Conservation (phyloP, 1,140 invertebrate genomes). For the Hyles vespertilio region DNA sequence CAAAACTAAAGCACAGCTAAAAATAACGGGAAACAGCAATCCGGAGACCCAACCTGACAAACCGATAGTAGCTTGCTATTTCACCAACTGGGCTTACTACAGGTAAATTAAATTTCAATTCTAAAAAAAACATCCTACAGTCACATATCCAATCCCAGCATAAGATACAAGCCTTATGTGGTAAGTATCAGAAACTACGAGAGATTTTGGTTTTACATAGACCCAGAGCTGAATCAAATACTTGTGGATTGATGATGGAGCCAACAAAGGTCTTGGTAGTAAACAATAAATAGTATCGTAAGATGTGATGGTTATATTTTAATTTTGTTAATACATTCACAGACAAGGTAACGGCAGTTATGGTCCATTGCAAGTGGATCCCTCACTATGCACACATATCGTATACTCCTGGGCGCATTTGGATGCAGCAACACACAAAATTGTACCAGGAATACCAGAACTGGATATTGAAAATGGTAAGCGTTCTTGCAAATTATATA, state of each 20-base stretch:
- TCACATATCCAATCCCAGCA: too few species aligned
- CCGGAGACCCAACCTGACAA: slow-evolving; percentile 37
- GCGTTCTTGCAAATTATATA: neutral
- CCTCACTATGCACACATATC: slow-evolving; percentile 83
- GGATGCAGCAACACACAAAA: slow-evolving; percentile 72
- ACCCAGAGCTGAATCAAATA: too few species aligned
- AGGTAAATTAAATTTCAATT: slow-evolving; percentile 53
- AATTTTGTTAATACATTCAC: slow-evolving; percentile 19
- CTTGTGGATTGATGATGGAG: too few species aligned
- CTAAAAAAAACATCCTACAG: neutral
- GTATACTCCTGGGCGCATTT: slow-evolving; percentile 84
- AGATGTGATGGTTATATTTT: too few species aligned
- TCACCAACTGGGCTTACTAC: slow-evolving; percentile 86
- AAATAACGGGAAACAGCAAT: slow-evolving; percentile 26
- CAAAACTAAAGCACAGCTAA: slow-evolving; percentile 55
- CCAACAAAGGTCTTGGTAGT: too few species aligned
- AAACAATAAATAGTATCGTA: too few species aligned
- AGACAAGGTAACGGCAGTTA: slow-evolving; percentile 81
- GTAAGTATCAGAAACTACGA: too few species aligned
- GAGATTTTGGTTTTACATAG: too few species aligned
- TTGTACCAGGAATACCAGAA: slow-evolving; percentile 80
- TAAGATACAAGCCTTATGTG: too few species aligned
- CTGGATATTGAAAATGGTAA: slow-evolving; percentile 81
- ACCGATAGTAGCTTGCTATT: slow-evolving; percentile 83
- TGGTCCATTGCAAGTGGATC: slow-evolving; percentile 80